phyloP scores from a whole-genome alignment of 2,888 invertebrate species.

The Scaptomyza flava region DNA sequence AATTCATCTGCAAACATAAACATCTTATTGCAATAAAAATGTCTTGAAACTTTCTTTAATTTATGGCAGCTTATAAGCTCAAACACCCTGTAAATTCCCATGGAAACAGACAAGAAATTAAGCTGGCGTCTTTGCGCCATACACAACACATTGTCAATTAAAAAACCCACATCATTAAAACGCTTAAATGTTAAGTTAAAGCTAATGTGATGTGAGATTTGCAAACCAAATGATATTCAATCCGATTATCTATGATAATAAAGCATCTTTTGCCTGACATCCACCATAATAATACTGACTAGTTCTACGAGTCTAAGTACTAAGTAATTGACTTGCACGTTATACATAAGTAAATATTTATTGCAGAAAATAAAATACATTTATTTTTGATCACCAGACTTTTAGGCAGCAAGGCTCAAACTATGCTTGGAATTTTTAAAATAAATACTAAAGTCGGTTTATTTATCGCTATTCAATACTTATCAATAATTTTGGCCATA shows the following conservation, averaged over 20 bases:
- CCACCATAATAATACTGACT: background rate
- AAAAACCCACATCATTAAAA: background rate
- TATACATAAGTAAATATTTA: conserved; percentile 10
- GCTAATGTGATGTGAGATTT: conserved; percentile 2
- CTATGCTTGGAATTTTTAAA: conserved; percentile 1
- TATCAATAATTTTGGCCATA: background rate
- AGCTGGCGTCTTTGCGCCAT: background rate
- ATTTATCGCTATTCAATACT: background rate
- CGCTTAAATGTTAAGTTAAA: conserved; percentile 2
- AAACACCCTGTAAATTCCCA: background rate
- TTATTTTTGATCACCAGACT: conserved; percentile 9
- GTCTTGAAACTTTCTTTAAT: background rate
- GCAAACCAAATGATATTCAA: conserved; percentile 7
- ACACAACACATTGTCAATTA: conserved; percentile 1
- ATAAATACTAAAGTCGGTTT: background rate
- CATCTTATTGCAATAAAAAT: background rate
- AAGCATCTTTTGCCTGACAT: background rate
- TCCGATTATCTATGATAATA: conserved; percentile 4
- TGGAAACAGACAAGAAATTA: background rate
- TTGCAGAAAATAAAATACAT: background rate
- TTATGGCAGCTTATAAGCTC: background rate
- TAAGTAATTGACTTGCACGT: conserved; percentile 11
- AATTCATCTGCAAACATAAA: background rate
- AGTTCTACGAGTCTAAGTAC: background rate
- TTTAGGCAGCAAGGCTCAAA: conserved; percentile 6